A percentile compares a stretch with the other conserved stretches of the same genome.
Evolutionary conservation across 2,888 invertebrate genomes (phyloP).

Genomic region (Tenthredo notha): DNA sequence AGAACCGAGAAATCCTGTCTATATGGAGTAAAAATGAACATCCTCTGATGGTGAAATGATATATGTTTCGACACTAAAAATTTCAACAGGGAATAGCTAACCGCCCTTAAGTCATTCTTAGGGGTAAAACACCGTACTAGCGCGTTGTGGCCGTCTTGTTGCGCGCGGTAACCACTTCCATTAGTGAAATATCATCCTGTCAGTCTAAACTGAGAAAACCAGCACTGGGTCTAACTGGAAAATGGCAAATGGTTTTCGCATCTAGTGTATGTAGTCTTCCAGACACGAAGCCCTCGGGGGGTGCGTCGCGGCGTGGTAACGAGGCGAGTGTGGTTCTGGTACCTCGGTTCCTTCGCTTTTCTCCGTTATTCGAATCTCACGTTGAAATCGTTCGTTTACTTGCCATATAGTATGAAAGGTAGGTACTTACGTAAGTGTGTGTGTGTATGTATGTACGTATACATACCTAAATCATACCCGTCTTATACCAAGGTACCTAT

Average conservation of each 20-base stretch:
- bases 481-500: slow-evolving; percentile 3
- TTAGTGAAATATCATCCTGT: slow-evolving; percentile 14
- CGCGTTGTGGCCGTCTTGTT: background rate
- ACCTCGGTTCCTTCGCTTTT: slow-evolving; percentile 24
- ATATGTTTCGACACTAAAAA: background rate
- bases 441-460: background rate
- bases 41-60: background rate
- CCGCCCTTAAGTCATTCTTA: background rate
- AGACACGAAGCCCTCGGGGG: slow-evolving; percentile 26
- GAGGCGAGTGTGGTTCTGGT: slow-evolving; percentile 40
- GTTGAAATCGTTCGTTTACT: slow-evolving; percentile 1
- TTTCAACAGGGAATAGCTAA: background rate
- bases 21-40: background rate
- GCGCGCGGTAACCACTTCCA: slow-evolving; percentile 19
- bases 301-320: slow-evolving; percentile 20
- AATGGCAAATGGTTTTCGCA: slow-evolving; percentile 32
- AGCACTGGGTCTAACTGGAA: background rate
- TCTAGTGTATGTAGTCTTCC: background rate
- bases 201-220: slow-evolving; percentile 24
- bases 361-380: background rate
- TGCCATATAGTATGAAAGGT: background rate
- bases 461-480: background rate
- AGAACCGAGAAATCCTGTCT: background rate
- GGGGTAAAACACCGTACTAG: background rate
- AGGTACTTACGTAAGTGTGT: background rate